phyloP scores from a whole-genome alignment of 53 echinoderm and acorn worm species.

The Luidia sarsii region DNA sequence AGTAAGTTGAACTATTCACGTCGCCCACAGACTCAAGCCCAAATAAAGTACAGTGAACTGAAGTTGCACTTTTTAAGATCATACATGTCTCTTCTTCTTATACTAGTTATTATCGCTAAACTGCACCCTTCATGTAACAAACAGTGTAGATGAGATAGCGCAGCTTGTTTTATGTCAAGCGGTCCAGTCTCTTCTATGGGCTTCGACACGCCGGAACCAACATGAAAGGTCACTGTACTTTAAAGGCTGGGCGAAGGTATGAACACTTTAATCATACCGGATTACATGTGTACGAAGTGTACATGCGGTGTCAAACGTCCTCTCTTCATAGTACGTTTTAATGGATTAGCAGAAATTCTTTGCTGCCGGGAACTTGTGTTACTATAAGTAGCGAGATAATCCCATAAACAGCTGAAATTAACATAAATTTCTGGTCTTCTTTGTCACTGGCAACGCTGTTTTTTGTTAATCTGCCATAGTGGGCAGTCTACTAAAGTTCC shows the following conservation, averaged over 20 bases:
- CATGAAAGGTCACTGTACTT: slow-evolving; percentile 31
- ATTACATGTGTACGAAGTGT: too few relatives aligned
- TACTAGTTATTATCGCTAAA: slow-evolving; percentile 2
- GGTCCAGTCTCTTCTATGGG: background rate
- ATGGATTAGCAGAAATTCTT: background rate
- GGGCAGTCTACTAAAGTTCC: too few relatives aligned
- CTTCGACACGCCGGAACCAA: slow-evolving; percentile 20
- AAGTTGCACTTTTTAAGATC: slow-evolving; percentile 41
- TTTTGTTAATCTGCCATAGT: too few relatives aligned
- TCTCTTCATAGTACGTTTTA: slow-evolving; percentile 6
- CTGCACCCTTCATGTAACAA: slow-evolving; percentile 16
- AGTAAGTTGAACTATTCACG: background rate
- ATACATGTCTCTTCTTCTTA: slow-evolving; percentile 20
- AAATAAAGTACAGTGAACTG: slow-evolving; percentile 47
- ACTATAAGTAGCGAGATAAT: too few relatives aligned
- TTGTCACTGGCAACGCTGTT: too few relatives aligned
- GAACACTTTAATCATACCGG: background rate
- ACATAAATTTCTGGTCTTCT: too few relatives aligned
- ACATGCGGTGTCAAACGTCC: background rate
- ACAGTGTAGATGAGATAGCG: slow-evolving; percentile 31
- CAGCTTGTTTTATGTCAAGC: slow-evolving; percentile 31
- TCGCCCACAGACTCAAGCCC: background rate
- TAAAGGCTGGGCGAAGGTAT: background rate
- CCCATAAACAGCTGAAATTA: too few relatives aligned
- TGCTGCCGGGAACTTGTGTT: too few relatives aligned